Evolutionary conservation across 2,888 invertebrate species (phyloP).

Genomic region (Clitarchus hookeri): DNA sequence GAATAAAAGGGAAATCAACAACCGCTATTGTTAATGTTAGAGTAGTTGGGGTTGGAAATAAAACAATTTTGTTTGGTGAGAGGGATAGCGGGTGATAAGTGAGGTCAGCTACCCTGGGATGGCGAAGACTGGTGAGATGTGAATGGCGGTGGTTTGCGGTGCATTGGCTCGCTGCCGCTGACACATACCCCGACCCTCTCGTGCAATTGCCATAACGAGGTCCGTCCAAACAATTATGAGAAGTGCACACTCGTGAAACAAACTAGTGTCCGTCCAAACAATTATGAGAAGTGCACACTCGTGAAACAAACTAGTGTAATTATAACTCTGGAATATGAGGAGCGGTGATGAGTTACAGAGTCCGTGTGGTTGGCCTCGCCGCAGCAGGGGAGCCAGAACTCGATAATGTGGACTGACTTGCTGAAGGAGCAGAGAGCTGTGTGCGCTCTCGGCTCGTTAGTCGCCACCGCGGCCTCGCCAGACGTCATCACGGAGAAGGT

Average conservation of each 20-base stretch:
- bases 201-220: constrained; percentile 7
- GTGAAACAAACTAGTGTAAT: constrained; percentile 8
- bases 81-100: no score
- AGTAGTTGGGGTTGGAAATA: no score
- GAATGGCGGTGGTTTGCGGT: neutral
- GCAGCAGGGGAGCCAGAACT: neutral
- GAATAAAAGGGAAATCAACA: no score
- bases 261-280: constrained; percentile 14
- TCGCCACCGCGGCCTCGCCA: neutral
- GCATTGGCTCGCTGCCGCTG: neutral
- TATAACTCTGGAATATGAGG: neutral
- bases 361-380: no score
- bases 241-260: constrained; percentile 6
- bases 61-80: no score
- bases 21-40: no score
- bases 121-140: neutral
- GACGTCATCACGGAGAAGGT: no score
- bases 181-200: neutral
- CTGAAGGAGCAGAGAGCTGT: neutral
- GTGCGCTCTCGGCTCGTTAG: neutral
- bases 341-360: neutral
- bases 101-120: no score
- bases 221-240: neutral
- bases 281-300: constrained; percentile 7
- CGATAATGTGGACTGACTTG: neutral